Percentiles rank a stretch among this genome's conserved stretches.
phyloP scores from a whole-genome alignment of 1,140 invertebrate species.

The Paraescarpia echinospica region DNA sequence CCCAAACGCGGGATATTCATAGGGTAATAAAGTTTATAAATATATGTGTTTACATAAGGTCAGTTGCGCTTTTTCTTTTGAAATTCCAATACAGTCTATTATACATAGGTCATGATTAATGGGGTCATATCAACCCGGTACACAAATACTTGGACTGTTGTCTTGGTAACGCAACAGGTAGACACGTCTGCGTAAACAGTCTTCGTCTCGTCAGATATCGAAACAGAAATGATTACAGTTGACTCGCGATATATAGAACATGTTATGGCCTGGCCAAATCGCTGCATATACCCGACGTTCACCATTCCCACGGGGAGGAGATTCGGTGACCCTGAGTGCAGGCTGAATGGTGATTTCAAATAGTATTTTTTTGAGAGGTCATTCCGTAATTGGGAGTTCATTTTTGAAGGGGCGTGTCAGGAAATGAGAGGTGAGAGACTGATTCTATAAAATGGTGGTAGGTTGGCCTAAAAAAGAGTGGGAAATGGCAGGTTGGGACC shows the following conservation, averaged over 20 bases:
- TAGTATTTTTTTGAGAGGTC: not conserved
- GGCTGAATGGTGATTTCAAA: not conserved
- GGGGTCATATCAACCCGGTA: not conserved
- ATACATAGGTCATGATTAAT: not conserved
- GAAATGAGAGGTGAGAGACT: too few species aligned
- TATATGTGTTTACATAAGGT: not conserved
- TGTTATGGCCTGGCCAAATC: not conserved
- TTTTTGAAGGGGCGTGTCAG: not conserved
- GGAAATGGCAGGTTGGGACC: too few species aligned
- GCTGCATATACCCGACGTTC: not conserved
- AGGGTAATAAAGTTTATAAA: not conserved
- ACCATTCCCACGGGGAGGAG: not conserved
- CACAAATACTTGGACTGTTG: not conserved
- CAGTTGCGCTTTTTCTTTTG: not conserved
- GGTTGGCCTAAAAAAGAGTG: too few species aligned
- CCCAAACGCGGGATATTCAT: not conserved
- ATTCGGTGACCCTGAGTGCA: too few species aligned
- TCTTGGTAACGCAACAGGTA: constrained; percentile 4
- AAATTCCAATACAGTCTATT: not conserved
- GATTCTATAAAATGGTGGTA: too few species aligned
- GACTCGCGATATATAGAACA: too few species aligned
- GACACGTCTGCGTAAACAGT: not conserved
- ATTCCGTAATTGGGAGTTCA: not conserved
- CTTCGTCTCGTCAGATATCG: not conserved
- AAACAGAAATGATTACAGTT: not conserved